Base-by-base conservation (phyloP, 2,113 vertebrate species). In the Anoura caudifer region DNA sequence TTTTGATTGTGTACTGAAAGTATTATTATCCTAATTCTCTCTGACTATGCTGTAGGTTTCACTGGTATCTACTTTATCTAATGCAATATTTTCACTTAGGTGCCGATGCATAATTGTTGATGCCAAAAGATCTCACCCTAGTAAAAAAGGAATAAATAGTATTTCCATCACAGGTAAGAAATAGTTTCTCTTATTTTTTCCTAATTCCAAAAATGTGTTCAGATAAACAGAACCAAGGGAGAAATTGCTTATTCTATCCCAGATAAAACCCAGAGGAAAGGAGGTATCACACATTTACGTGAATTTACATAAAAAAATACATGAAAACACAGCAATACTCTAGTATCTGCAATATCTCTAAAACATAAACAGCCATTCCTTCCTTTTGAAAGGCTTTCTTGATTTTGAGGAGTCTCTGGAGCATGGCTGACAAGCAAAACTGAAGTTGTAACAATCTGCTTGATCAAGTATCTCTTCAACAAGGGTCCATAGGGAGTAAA, bases 381-480 rank as follows among this genome's bases (percentile, higher is more conserved):
- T 88, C 33, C 45, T 91, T 94, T 89, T 76, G 28, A 93, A 96
- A 94, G 50, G 22, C 45, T 50, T 87, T 82, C 54, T 65, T 82
- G 52, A 91, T 72, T 86, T 89, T 94, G 86, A 96, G 24, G 69
- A 73, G 20, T 83, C 94, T 89, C 85, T 89, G 17, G 31, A 77
- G 95, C 38, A 80, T 12, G 19, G 36, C 50, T 89, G 86, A 94
- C 63, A 93, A 90, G 63, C 56, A 90, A 80, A 91, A 65, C 96
- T 91, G 88, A 96, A 94, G 86, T 61, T 92, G 94, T 96, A 95
- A 93, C 43, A 17, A 92, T 93, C 72, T 1, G 13, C 82, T 92
- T 96, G 95, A 96, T 96, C 93, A 97, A 97, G 38, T 81, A 45
- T 61, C 69, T 95, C 81, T 89, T 97, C 76, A 79, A 41, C 72